These are phyloP conservation scores for Chloroclystis v-ata DNA, from an alignment of 2,888 invertebrate genomes.

Conservation along the genomic window DNA sequence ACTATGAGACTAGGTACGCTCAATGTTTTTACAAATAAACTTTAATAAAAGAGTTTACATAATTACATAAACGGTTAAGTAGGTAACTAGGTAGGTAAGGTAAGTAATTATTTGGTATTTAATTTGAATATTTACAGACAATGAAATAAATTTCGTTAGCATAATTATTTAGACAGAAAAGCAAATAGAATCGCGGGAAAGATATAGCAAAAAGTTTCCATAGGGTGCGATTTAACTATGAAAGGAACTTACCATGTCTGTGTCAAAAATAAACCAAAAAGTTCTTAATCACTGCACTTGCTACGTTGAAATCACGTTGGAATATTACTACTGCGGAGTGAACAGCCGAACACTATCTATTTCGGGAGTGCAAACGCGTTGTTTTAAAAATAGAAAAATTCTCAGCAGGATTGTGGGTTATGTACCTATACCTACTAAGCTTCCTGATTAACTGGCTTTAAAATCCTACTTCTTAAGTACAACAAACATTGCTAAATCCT, in stretches of 20 bases:
- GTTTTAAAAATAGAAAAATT: slow-evolving; percentile 60
- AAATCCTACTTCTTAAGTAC: too few relatives aligned
- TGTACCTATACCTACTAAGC: slow-evolving; percentile 40
- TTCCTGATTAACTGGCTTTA: slow-evolving; percentile 36
- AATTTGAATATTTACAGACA: too few relatives aligned
- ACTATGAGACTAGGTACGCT: too few relatives aligned
- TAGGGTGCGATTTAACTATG: too few relatives aligned
- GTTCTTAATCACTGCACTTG: slow-evolving; percentile 29
- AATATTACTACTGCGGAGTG: slow-evolving; percentile 34
- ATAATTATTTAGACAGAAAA: neutral
- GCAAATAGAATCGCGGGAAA: slow-evolving; percentile 7
- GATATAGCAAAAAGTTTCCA: neutral
- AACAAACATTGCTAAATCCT: too few relatives aligned
- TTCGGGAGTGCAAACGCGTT: slow-evolving; percentile 61
- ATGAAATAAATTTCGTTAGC: too few relatives aligned
- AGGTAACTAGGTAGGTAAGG: too few relatives aligned
- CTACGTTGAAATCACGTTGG: slow-evolving; percentile 32
- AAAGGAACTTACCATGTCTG: slow-evolving; percentile 43
- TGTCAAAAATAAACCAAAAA: slow-evolving; percentile 13
- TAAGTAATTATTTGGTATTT: too few relatives aligned
- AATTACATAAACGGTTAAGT: too few relatives aligned
- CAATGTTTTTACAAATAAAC: too few relatives aligned
- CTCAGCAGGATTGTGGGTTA: slow-evolving; percentile 40
- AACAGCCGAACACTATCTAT: slow-evolving; percentile 59
- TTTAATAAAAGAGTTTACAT: too few relatives aligned